These are phyloP conservation scores for Cygnus buccinator DNA, from an alignment of 2,113 vertebrate species.

Conservation along the genomic window DNA sequence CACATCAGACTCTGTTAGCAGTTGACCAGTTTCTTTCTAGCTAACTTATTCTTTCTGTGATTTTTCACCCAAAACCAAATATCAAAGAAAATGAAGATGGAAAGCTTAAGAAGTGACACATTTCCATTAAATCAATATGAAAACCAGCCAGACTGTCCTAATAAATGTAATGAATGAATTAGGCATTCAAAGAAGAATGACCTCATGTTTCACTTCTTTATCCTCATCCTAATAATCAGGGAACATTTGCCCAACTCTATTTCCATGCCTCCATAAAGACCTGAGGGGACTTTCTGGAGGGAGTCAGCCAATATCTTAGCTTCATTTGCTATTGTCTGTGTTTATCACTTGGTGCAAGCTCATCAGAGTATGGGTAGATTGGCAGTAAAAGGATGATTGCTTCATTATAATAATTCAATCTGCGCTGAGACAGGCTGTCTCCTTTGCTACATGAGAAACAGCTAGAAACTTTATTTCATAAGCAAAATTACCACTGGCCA, in stretches of 20 bases:
- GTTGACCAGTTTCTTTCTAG: background rate
- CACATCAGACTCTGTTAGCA: background rate
- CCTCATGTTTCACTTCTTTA: background rate
- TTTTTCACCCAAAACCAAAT: background rate
- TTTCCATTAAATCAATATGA: background rate
- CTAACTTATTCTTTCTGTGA: background rate
- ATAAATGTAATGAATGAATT: background rate
- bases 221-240: background rate
- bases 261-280: background rate
- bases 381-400: slow-evolving; percentile 3
- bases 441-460: slow-evolving; percentile 16
- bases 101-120: background rate
- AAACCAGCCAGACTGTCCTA: background rate
- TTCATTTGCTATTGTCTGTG: background rate
- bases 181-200: background rate
- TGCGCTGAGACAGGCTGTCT: slow-evolving; percentile 41
- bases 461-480: slow-evolving; percentile 26
- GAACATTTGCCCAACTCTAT: background rate
- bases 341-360: slow-evolving; percentile 27
- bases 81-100: background rate
- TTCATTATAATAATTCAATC: slow-evolving; percentile 35
- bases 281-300: background rate
- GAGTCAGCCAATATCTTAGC: background rate
- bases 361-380: background rate
- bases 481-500: slow-evolving; percentile 12